Evolutionary conservation across 2,888 invertebrate species (phyloP).

Genomic region (Drosophila demipolita): DNA sequence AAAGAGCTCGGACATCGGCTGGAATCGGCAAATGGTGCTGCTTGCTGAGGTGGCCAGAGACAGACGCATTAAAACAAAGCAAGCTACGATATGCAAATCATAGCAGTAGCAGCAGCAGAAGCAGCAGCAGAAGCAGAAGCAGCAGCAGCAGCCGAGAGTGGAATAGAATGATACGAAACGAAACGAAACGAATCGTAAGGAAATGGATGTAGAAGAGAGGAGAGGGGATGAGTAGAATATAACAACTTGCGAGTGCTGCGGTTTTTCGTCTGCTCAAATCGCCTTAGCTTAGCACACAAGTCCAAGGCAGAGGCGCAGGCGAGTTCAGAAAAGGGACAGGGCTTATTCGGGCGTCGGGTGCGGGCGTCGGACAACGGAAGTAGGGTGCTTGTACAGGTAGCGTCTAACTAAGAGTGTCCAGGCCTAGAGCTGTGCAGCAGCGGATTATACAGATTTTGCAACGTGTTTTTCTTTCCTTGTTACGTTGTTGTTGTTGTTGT

Average conservation of each 20-base stretch:
- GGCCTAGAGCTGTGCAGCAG: slow-evolving; percentile 28
- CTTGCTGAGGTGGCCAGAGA: slow-evolving; percentile 31
- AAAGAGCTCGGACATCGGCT: slow-evolving; percentile 71
- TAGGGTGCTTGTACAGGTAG: slow-evolving; percentile 48
- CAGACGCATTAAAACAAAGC: slow-evolving; percentile 79
- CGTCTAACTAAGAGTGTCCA: slow-evolving; percentile 32
- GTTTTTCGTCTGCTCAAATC: slow-evolving; percentile 75
- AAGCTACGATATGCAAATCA: slow-evolving; percentile 79
- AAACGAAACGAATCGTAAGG: slow-evolving; percentile 57
- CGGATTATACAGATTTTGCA: slow-evolving; percentile 53
- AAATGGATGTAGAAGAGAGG: slow-evolving; percentile 64
- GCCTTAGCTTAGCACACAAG: slow-evolving; percentile 73
- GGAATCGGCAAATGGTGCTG: slow-evolving; percentile 41
- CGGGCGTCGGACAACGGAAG: slow-evolving; percentile 2
- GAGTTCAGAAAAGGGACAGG: slow-evolving; percentile 32
- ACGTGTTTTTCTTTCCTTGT: slow-evolving; percentile 1
- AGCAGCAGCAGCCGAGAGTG: slow-evolving; percentile 1
- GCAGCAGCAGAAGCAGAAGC: background rate
- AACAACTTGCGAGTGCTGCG: slow-evolving; percentile 77
- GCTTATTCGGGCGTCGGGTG: slow-evolving; percentile 9
- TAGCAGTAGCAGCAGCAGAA: slow-evolving; percentile 61
- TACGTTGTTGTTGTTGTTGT: slow-evolving; percentile 15
- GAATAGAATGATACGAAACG: slow-evolving; percentile 29
- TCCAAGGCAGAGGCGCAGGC: slow-evolving; percentile 58
- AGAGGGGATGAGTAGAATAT: slow-evolving; percentile 54